phyloP scores from a whole-genome alignment of 1,140 invertebrate genomes.

The Ladona fulva region DNA sequence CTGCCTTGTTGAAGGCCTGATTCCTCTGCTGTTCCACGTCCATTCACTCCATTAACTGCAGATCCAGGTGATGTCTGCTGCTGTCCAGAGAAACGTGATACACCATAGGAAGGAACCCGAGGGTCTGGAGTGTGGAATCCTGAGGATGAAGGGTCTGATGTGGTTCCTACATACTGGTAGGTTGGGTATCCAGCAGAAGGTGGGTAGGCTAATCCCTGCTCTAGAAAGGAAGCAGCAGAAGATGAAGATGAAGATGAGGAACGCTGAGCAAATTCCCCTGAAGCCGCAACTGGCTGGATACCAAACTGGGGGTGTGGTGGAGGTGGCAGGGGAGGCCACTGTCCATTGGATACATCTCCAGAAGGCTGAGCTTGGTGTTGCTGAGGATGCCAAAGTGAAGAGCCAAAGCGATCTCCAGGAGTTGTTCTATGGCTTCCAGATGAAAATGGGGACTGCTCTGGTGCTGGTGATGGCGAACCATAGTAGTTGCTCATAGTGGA shows the following conservation, averaged over 20 bases:
- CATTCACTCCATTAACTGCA: slow-evolving; percentile 9
- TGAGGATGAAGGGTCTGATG: background rate
- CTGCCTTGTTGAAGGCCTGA: background rate
- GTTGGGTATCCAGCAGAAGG: background rate
- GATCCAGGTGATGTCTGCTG: background rate
- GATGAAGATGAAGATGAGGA: background rate
- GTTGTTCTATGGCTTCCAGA: background rate
- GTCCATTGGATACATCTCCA: background rate
- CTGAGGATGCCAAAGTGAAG: background rate
- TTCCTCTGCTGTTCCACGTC: background rate
- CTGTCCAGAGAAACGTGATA: background rate
- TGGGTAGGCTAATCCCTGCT: background rate
- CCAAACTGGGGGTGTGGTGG: background rate
- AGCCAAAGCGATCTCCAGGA: background rate
- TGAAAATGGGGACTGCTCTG: background rate
- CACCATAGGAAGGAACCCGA: background rate
- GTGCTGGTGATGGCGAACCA: background rate
- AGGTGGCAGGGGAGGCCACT: background rate
- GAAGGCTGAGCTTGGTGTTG: background rate
- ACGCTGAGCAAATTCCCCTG: background rate
- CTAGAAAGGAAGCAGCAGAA: background rate
- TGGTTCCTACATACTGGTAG: background rate
- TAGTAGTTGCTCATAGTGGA: background rate
- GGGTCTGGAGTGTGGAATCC: background rate
- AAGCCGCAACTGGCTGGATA: background rate